These are phyloP conservation scores for Pseudois nayaur DNA, from an alignment of 2,113 vertebrate species.

Conservation along the genomic window DNA sequence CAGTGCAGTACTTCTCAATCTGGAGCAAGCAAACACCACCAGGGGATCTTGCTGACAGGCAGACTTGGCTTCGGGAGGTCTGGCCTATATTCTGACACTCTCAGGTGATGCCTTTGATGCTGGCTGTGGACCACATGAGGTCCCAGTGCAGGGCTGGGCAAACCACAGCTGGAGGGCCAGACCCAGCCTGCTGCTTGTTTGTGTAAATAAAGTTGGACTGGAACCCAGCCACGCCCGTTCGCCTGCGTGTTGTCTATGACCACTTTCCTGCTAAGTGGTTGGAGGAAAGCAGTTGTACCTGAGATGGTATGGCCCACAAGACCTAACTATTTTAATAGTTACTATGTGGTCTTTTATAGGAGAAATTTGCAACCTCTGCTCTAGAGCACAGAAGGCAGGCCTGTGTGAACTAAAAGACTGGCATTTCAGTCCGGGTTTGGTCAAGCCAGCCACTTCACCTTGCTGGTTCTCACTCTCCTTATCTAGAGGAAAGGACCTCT, in stretches of 20 bases:
- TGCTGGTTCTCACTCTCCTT: not conserved
- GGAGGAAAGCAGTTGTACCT: not conserved
- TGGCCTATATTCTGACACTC: not conserved
- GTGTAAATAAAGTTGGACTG: slow-evolving; percentile 25
- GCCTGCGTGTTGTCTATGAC: not conserved
- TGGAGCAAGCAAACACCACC: fast-evolving
- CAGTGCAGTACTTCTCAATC: not conserved
- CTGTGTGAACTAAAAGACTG: not conserved
- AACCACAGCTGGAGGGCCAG: not conserved
- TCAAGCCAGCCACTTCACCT: not conserved
- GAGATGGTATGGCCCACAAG: not conserved
- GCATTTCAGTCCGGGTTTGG: not conserved
- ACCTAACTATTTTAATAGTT: slow-evolving; percentile 7
- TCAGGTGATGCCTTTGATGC: not conserved
- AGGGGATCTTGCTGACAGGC: not conserved
- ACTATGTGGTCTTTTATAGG: not conserved
- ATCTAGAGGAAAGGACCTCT: slow-evolving; percentile 8
- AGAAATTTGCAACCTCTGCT: not conserved
- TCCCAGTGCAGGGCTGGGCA: not conserved
- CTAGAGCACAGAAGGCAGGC: not conserved
- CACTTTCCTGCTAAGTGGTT: not conserved
- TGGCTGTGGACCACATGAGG: not conserved
- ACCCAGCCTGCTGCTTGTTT: not conserved
- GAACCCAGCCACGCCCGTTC: not conserved
- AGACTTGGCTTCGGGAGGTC: not conserved